Base-by-base conservation (phyloP, 2,797 vertebrate species). In the Danionella dracula region DNA sequence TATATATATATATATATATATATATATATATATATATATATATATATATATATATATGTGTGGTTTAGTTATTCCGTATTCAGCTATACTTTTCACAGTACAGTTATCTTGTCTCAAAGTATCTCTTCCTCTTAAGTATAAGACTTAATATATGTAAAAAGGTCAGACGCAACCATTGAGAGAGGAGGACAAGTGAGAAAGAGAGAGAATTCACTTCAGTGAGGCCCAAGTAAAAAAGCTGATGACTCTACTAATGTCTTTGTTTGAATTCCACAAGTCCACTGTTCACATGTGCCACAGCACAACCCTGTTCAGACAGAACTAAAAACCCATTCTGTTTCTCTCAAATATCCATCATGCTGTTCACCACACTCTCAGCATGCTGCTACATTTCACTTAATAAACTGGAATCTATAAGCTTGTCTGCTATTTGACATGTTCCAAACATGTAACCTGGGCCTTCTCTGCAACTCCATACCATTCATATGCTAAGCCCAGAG, bases 371-470 rank as follows among this genome's bases (percentile, higher is more conserved):
- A 7, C 37, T 64, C 49, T 51, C 57, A 49, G 54, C 27, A 32
- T 35, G 2, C 44, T 51, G 68, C 59, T 70, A 75, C 73, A 83
- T 67, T 74, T 70, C 71, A 71, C 73, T 32, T 85, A 86, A 86
- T 84, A 78, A 83, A 81, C 76, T 81, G 74, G 81, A 85, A 87
- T 89, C 77, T 84, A 73, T 73, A 83, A 73, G 78, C 79, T 84
- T 81, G 82, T 59, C 75, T 79, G 84, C 85, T 57, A 88, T 87
- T 74, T 71, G 70, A 74, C 45, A 32, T 79, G 71, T 80, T 64
- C 67, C 55, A 82, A 60, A 71, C 74, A 85, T 51, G 72, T 67
- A 37, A 54, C 29, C 58, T 58, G 71, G 34, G 56, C 61, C 51
- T 68, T 67, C 74, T 71, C 66, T 71, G 51, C 62, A 66, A 79